Conservation (phyloP, 30 jellyfish, hydroid and myxozoan species). For the Aurelia sp. region DNA sequence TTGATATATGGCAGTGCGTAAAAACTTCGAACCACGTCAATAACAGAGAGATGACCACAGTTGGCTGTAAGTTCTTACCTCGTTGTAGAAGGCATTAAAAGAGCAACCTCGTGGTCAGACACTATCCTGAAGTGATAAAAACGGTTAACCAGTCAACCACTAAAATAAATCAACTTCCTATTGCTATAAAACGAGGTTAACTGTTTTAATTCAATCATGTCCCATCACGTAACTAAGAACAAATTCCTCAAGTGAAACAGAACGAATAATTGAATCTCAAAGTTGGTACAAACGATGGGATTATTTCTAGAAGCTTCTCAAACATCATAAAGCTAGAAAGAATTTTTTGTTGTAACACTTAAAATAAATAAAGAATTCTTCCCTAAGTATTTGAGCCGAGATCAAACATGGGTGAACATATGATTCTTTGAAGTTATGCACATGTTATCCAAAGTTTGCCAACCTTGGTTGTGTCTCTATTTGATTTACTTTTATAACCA, state of each 20-base stretch:
- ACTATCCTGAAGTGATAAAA: neutral
- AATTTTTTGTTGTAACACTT: neutral
- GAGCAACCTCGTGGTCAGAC: neutral
- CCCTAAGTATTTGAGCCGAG: neutral
- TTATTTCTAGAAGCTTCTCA: neutral
- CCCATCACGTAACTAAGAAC: neutral
- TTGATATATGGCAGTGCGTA: too few relatives aligned
- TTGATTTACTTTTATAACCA: too few relatives aligned
- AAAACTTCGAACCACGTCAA: too few relatives aligned
- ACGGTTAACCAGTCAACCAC: constrained; percentile 17
- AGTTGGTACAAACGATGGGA: constrained; percentile 23
- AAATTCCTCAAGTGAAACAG: constrained; percentile 1
- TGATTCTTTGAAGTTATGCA: too few relatives aligned
- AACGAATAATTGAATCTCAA: constrained; percentile 12
- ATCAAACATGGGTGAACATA: neutral
- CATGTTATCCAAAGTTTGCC: too few relatives aligned
- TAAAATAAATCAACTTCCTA: constrained; percentile 27
- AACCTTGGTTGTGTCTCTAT: too few relatives aligned
- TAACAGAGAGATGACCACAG: too few relatives aligned
- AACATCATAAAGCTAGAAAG: constrained; percentile 3
- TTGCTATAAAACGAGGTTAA: neutral
- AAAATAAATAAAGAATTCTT: neutral
- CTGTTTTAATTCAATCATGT: constrained; percentile 9
- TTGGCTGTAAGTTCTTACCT: too few relatives aligned
- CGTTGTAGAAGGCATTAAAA: neutral